Conservation (phyloP, 2,888 invertebrate genomes). For the Temnothorax ravouxi region DNA sequence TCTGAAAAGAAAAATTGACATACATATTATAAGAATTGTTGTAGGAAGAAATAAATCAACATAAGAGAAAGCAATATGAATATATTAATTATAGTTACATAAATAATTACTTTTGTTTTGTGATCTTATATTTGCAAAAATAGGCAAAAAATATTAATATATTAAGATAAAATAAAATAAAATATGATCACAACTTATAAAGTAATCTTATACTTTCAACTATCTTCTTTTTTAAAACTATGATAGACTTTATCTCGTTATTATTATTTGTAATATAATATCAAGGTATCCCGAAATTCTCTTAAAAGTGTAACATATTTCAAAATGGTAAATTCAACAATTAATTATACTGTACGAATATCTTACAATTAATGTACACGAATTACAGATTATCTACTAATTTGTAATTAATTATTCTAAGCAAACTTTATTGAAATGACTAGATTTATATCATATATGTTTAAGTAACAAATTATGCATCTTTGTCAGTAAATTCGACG, state of each 20-base stretch:
- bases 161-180: neutral
- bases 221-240: neutral
- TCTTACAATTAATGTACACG: too few relatives aligned
- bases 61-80: neutral
- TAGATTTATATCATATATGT: neutral
- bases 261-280: too few relatives aligned
- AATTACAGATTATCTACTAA: neutral
- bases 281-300: too few relatives aligned
- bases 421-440: neutral
- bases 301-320: too few relatives aligned
- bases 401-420: neutral
- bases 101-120: neutral
- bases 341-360: too few relatives aligned
- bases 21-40: neutral
- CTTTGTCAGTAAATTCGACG: neutral
- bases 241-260: too few relatives aligned
- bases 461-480: neutral
- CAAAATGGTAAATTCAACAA: too few relatives aligned
- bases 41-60: neutral
- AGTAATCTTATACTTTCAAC: neutral
- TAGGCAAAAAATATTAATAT: neutral
- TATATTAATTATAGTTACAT: neutral
- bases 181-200: neutral
- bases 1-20: conserved; percentile 15
- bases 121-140: neutral